Conservation (phyloP, 2,888 invertebrate species). For the Acronicta alni region DNA sequence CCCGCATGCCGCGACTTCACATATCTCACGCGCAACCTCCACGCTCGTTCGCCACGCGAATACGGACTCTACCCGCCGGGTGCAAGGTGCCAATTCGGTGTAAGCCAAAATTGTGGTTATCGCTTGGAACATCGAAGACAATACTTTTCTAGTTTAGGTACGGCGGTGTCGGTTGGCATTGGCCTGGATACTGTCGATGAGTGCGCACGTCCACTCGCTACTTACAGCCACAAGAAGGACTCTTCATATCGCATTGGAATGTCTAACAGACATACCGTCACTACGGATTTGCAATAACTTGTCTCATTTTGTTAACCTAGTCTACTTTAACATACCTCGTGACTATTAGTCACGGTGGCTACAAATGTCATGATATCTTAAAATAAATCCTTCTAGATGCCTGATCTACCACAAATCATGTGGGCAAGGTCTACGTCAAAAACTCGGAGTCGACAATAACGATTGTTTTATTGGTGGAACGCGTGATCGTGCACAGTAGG, state of each 20-base stretch:
- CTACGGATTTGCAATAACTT: constrained; percentile 54
- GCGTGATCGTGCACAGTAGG: constrained; percentile 72
- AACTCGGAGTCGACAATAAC: constrained; percentile 68
- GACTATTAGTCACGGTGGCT: constrained; percentile 22
- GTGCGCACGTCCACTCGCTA: constrained; percentile 81
- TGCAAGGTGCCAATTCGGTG: constrained; percentile 71
- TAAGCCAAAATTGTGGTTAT: constrained; percentile 75
- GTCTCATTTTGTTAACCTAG: constrained; percentile 45
- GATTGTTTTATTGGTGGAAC: constrained; percentile 75
- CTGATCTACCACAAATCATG: constrained; percentile 77
- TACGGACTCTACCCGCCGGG: constrained; percentile 65
- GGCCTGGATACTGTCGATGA: constrained; percentile 87
- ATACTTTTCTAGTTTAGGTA: constrained; percentile 89
- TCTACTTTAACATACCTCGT: constrained; percentile 30
- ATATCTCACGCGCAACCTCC: constrained; percentile 89
- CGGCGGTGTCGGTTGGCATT: constrained; percentile 83
- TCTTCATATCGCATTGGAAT: constrained; percentile 56
- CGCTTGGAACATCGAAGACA: constrained; percentile 88
- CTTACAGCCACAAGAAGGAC: constrained; percentile 53
- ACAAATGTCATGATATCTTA: constrained; percentile 31
- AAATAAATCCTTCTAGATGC: constrained; percentile 56
- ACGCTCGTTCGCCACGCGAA: constrained; percentile 61
- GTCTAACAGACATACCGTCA: constrained; percentile 48
- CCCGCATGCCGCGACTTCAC: constrained; percentile 89
- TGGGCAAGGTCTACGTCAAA: constrained; percentile 69